Conservation (phyloP, 2,113 vertebrate species). For the Oophaga pumilio region DNA sequence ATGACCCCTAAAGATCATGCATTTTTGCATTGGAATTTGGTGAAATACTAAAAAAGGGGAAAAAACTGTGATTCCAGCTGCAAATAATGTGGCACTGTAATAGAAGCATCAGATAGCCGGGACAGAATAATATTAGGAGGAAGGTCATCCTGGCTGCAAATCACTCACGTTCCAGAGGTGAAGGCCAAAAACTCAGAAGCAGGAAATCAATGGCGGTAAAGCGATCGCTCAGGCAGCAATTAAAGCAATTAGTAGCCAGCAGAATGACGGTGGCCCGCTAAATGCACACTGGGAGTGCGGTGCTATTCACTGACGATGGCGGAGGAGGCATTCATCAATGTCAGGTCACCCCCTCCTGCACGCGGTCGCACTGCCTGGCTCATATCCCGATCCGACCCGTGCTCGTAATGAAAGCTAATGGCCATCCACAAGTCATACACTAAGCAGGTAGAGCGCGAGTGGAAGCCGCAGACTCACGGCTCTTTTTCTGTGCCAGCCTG, state of each 20-base stretch:
- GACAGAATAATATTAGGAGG: constrained; percentile 34
- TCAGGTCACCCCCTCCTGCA: background rate
- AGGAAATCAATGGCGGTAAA: constrained; percentile 55
- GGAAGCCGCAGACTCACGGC: background rate
- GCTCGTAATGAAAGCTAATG: background rate
- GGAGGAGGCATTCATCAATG: background rate
- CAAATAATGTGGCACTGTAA: background rate
- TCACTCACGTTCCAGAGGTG: constrained; percentile 23
- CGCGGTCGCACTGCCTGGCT: background rate
- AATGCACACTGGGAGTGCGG: background rate
- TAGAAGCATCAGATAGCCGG: constrained; percentile 57
- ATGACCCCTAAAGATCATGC: background rate
- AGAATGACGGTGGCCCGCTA: constrained; percentile 39
- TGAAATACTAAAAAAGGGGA: background rate
- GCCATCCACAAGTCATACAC: background rate
- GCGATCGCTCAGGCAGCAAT: constrained; percentile 29
- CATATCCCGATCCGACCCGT: background rate
- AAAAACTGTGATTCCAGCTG: background rate
- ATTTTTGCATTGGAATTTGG: background rate
- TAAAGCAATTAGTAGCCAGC: constrained; percentile 54
- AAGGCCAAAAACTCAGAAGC: constrained; percentile 41
- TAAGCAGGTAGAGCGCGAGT: background rate
- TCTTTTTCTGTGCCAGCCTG: background rate
- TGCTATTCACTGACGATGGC: background rate
- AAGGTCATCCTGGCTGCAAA: constrained; percentile 30